A percentile compares a stretch with the other conserved stretches of the same genome.
phyloP scores from a whole-genome alignment of 2,888 invertebrate species.

The Athetis lepigone region DNA sequence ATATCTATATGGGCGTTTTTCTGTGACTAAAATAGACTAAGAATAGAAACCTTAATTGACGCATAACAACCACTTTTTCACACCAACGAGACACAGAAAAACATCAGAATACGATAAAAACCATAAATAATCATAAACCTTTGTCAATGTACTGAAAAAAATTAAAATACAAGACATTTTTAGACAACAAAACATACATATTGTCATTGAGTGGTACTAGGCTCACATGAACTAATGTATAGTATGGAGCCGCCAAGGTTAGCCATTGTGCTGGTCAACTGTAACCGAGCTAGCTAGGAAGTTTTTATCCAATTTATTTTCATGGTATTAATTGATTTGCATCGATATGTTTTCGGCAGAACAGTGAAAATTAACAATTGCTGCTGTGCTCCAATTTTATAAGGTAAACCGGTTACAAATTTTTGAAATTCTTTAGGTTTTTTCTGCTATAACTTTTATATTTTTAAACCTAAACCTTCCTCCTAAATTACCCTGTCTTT shows the following conservation, averaged over 20 bases:
- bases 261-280: constrained; percentile 25
- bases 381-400: too few species aligned
- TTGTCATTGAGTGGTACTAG: constrained; percentile 15
- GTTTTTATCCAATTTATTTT: constrained; percentile 47
- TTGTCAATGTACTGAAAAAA: constrained; percentile 7
- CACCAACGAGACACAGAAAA: not conserved
- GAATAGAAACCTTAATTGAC: too few species aligned
- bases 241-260: constrained; percentile 33
- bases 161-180: constrained; percentile 18
- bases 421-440: too few species aligned
- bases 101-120: constrained; percentile 4
- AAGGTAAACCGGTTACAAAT: too few species aligned
- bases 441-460: too few species aligned
- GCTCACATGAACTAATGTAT: constrained; percentile 35
- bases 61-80: too few species aligned
- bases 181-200: not conserved
- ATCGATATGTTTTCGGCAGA: not conserved
- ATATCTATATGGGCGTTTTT: too few species aligned
- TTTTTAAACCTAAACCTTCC: too few species aligned
- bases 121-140: constrained; percentile 11
- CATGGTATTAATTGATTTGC: constrained; percentile 27
- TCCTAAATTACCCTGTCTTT: too few species aligned
- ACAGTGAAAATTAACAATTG: too few species aligned
- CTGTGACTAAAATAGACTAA: too few species aligned
- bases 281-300: constrained; percentile 20